phyloP scores from a whole-genome alignment of 53 echinoderm and acorn worm species.

The Henricia sp. region DNA sequence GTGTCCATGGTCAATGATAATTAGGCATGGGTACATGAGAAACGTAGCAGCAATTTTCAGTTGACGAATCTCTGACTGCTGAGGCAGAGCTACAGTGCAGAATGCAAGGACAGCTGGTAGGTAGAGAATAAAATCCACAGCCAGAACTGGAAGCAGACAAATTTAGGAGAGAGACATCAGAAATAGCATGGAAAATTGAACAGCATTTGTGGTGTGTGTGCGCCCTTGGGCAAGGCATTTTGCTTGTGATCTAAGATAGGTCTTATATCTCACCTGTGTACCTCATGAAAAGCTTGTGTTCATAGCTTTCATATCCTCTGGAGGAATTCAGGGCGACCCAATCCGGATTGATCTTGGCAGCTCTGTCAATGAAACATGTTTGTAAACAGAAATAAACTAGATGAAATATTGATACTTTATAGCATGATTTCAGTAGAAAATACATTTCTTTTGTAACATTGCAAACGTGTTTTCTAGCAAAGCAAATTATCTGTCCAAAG shows the following conservation, averaged over 20 bases:
- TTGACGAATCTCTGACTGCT: constrained; percentile 51
- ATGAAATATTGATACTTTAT: no score
- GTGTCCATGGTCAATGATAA: constrained; percentile 96
- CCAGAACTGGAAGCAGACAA: constrained; percentile 76
- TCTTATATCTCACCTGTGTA: constrained; percentile 95
- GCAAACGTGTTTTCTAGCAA: no score
- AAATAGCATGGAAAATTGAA: no score
- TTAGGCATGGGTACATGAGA: constrained; percentile 88
- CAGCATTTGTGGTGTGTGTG: no score
- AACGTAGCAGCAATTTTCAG: constrained; percentile 65
- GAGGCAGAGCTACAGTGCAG: constrained; percentile 69
- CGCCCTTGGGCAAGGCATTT: no score
- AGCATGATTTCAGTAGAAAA: no score
- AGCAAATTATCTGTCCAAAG: no score
- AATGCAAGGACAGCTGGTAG: constrained; percentile 86
- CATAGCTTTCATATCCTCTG: constrained; percentile 84
- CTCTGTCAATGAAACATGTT: constrained; percentile 49
- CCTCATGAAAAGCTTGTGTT: constrained; percentile 97
- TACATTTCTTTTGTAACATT: no score
- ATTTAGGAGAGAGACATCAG: no score
- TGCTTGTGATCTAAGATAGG: no score
- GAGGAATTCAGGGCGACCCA: constrained; percentile 87
- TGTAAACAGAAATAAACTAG: not conserved
- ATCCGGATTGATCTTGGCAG: constrained; percentile 80
- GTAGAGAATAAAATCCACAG: constrained; percentile 83